Conservation (phyloP, 2,888 invertebrate species). For the Drosophila meridionalis region DNA sequence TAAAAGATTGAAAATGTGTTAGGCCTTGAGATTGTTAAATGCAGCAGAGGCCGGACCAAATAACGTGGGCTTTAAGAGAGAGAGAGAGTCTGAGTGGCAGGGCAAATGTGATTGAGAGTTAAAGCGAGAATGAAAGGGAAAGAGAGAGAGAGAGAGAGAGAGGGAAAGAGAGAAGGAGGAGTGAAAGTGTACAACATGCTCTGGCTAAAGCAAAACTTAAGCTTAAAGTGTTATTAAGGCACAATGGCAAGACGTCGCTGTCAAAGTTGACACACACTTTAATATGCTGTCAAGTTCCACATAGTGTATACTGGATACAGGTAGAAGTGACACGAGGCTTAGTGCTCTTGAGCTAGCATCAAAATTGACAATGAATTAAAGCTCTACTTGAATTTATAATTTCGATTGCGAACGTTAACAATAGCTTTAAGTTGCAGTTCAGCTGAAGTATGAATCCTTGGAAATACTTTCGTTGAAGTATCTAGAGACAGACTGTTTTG, state of each 20-base stretch:
- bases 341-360: not conserved
- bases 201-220: not conserved
- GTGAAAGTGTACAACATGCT: not conserved
- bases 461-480: too few relatives aligned
- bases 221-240: not conserved
- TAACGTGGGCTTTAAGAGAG: not conserved
- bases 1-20: constrained; percentile 30
- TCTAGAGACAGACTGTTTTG: not conserved
- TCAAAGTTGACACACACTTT: constrained; percentile 3
- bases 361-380: not conserved
- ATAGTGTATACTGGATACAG: not conserved
- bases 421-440: not conserved
- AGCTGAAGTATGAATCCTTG: not conserved
- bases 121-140: not conserved
- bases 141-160: not conserved
- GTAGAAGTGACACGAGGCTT: not conserved
- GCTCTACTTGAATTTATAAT: not conserved
- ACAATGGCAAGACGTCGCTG: not conserved
- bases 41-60: not conserved
- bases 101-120: constrained; percentile 5
- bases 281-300: not conserved
- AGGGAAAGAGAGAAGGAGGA: not conserved
- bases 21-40: constrained; percentile 20
- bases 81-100: not conserved
- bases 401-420: too few relatives aligned